Conservation (phyloP, 2,888 invertebrate genomes). For the Cephonodes hylas region DNA sequence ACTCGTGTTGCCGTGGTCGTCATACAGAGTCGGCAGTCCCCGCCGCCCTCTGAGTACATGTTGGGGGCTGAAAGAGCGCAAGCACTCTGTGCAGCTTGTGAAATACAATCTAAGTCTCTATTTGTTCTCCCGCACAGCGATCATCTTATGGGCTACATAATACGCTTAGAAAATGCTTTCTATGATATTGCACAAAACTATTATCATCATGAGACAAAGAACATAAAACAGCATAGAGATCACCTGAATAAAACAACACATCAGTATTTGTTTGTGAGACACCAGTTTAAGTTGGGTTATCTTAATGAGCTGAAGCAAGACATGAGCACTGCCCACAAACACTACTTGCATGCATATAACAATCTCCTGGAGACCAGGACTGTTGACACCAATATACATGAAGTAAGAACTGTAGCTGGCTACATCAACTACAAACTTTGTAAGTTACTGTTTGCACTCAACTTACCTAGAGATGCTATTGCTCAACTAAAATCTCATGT, state of each 20-base stretch:
- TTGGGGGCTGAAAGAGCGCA: slow-evolving; percentile 95
- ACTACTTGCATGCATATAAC: slow-evolving; percentile 94
- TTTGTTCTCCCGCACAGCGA: slow-evolving; percentile 96
- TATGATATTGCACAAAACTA: slow-evolving; percentile 95
- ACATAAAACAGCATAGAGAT: slow-evolving; percentile 93
- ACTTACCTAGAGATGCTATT: slow-evolving; percentile 96
- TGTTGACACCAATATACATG: slow-evolving; percentile 94
- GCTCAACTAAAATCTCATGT: slow-evolving; percentile 95
- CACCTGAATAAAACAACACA: slow-evolving; percentile 95
- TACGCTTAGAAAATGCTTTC: slow-evolving; percentile 95
- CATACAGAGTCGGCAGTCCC: slow-evolving; percentile 90
- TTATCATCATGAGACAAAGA: slow-evolving; percentile 93
- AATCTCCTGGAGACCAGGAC: slow-evolving; percentile 93
- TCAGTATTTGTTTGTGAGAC: slow-evolving; percentile 95
- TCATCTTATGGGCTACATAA: slow-evolving; percentile 87
- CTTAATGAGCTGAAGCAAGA: slow-evolving; percentile 97
- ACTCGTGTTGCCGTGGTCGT: slow-evolving; percentile 93
- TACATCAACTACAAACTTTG: slow-evolving; percentile 98
- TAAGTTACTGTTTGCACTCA: slow-evolving; percentile 92
- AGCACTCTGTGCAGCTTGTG: slow-evolving; percentile 94
- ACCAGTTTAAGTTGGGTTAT: slow-evolving; percentile 98
- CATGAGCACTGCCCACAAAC: slow-evolving; percentile 90
- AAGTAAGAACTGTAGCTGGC: slow-evolving; percentile 96
- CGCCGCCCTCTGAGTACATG: slow-evolving; percentile 90
- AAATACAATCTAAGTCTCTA: slow-evolving; percentile 94